These are phyloP conservation scores for Epirrhoe tristata DNA, from an alignment of 2,888 invertebrate species.

Conservation along the genomic window DNA sequence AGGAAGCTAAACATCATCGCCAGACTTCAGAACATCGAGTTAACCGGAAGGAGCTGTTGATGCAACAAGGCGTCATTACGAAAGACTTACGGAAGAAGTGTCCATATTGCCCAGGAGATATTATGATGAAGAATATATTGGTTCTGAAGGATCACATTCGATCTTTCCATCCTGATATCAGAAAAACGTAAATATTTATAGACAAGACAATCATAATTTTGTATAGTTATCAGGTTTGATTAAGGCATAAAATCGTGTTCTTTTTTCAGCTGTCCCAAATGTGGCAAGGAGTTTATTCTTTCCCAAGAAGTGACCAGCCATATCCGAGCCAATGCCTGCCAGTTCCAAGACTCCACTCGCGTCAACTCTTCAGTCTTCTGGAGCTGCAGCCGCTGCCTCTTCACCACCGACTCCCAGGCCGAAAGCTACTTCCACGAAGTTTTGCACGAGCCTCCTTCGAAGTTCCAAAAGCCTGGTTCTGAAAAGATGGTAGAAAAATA, in stretches of 20 bases:
- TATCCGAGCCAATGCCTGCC: constrained; percentile 86
- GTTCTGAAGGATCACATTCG: constrained; percentile 87
- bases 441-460: constrained; percentile 84
- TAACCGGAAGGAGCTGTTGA: constrained; percentile 75
- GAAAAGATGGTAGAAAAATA: constrained; percentile 78
- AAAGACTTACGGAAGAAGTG: constrained; percentile 83
- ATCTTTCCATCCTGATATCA: constrained; percentile 86
- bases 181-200: constrained; percentile 82
- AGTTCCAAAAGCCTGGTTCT: constrained; percentile 52
- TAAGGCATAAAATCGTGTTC: not conserved
- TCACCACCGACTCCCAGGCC: constrained; percentile 87
- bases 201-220: no score
- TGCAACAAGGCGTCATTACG: constrained; percentile 64
- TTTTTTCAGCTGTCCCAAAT: constrained; percentile 88
- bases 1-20: constrained; percentile 88
- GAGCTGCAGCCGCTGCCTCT: constrained; percentile 87
- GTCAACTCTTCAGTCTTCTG: constrained; percentile 66
- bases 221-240: not conserved
- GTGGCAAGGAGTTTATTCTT: constrained; percentile 88
- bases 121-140: constrained; percentile 79
- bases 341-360: constrained; percentile 59
- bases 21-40: constrained; percentile 87
- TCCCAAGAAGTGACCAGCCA: constrained; percentile 91
- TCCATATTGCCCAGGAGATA: constrained; percentile 83
- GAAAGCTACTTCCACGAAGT: constrained; percentile 91